Percentiles rank a stretch among this genome's conserved stretches.
Evolutionary conservation across 2,888 invertebrate genomes (phyloP).

Genomic region (Tricholauxania praeusta): DNA sequence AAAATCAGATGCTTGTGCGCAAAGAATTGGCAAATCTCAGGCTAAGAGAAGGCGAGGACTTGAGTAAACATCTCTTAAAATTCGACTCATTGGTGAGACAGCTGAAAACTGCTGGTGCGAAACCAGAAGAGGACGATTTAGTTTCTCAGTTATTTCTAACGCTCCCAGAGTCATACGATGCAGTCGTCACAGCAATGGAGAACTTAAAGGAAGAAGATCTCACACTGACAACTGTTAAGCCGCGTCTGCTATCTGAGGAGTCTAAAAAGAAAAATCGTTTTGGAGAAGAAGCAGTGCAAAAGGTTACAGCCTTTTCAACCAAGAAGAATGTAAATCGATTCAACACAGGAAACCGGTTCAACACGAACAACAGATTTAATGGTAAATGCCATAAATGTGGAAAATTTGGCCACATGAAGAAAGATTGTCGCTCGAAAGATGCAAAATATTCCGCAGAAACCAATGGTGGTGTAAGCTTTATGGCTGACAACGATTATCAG

Average conservation of each 20-base stretch:
- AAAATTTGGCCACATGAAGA: slow-evolving; percentile 33
- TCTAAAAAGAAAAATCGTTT: background rate
- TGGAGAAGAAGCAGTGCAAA: slow-evolving; percentile 5
- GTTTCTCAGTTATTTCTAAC: slow-evolving; percentile 20
- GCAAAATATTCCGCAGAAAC: background rate
- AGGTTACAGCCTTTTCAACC: slow-evolving; percentile 13
- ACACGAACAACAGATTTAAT: slow-evolving; percentile 9
- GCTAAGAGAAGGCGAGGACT: slow-evolving; percentile 2
- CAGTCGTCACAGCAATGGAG: no score
- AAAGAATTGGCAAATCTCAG: slow-evolving; percentile 16
- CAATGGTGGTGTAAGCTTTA: background rate
- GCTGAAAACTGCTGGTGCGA: slow-evolving; percentile 7
- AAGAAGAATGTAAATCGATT: background rate
- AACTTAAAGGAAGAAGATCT: no score
- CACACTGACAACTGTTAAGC: no score
- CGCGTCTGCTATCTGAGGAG: slow-evolving; percentile 18
- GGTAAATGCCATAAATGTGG: slow-evolving; percentile 30
- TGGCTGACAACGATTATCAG: no score
- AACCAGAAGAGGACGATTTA: slow-evolving; percentile 17
- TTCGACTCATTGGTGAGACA: slow-evolving; percentile 8
- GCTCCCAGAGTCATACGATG: slow-evolving; percentile 24
- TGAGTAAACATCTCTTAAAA: background rate
- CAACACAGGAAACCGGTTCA: no score
- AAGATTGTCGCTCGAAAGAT: slow-evolving; percentile 18
- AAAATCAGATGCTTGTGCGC: slow-evolving; percentile 9